phyloP scores from a whole-genome alignment of 2,797 vertebrate species.

The Tadarida brasiliensis region DNA sequence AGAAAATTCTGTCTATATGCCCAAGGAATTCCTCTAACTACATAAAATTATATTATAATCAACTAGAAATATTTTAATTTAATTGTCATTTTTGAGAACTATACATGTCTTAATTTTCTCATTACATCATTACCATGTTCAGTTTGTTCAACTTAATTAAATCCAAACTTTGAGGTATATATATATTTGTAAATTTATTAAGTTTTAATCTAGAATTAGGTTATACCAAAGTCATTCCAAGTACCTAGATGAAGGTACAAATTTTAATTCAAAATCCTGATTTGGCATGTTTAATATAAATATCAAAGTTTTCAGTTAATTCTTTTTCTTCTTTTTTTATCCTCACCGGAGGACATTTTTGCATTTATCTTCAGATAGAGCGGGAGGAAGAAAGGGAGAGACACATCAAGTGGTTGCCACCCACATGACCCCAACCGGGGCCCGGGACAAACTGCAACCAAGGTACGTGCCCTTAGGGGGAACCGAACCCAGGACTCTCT shows the following conservation, averaged over 20 bases:
- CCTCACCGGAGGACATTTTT: no score
- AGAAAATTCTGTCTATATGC: neutral
- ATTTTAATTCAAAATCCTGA: neutral
- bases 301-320: neutral
- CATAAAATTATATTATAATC: neutral
- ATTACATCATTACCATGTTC: neutral
- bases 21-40: neutral
- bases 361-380: no score
- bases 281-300: neutral
- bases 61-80: neutral
- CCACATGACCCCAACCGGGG: no score
- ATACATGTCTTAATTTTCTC: neutral
- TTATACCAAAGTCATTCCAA: neutral
- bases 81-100: neutral
- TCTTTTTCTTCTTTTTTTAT: neutral
- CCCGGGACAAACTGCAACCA: no score
- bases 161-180: neutral
- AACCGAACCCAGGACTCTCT: no score
- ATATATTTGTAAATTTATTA: neutral
- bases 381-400: no score
- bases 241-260: neutral
- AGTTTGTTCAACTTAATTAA: neutral
- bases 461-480: no score
- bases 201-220: neutral
- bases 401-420: no score